Evolutionary conservation across 2,797 vertebrate genomes (phyloP), one percentile per base, ranked within the genome.

Genomic region (Falco peregrinus): DNA sequence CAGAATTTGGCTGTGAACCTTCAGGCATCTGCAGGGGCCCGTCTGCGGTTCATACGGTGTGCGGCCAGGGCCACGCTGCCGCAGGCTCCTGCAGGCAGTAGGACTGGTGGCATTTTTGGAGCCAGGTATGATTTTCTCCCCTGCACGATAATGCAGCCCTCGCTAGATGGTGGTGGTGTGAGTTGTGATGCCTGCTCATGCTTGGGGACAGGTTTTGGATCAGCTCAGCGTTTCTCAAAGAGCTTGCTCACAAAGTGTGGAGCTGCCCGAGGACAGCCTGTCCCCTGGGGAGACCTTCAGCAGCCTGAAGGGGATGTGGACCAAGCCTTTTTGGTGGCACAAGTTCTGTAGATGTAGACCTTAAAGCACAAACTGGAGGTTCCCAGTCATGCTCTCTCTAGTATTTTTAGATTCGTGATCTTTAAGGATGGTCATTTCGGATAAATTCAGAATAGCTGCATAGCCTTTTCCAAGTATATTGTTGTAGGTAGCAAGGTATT

Each of bases 41-140:
- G 4, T 2, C 3, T 6, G 7, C 5, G 26, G 9, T 6, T 31
- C 37, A 3, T 6, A 3, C 1, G 26, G 16, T 6, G 26, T 2
- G 17, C 11, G 73, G 57, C 13, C 28, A 31, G 48, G 50, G 41
- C 13, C 41, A 43, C 41, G 16, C 41, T 43, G 16, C 16, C 13
- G 16, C 41, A 43, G 41, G 41, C 41, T 43, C 41, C 16, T 43
- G 41, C 41, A 43, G 16, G 41, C 45, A 20, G 45, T 19, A 43
- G 50, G 13, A 22, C 18, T 7, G 2, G 18, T 54, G 35, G 3
- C 2, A 3, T 2, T 60, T 43, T 25, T 43, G 67, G n/a, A 16
- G 47, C 47, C 8, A 9, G 21, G 11, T 26, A 26, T 10, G 37
- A 25, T 53, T 13, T 51, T 35, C 20, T 60, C 20, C 37, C 20